Conservation (phyloP, 1,140 invertebrate species). For the Aphis craccivora region DNA sequence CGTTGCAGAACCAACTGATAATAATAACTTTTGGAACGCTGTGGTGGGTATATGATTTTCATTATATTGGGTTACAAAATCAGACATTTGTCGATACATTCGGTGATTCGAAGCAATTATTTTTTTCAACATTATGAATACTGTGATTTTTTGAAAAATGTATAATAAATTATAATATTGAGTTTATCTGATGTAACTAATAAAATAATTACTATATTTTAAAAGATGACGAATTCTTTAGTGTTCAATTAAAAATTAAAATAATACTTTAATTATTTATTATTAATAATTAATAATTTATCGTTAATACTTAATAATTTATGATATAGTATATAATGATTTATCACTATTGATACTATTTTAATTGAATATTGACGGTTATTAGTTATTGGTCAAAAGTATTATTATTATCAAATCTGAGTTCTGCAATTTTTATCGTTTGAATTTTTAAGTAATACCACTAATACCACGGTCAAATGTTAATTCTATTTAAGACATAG, state of each 20-base stretch:
- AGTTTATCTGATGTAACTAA: not conserved
- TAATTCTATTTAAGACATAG: no score
- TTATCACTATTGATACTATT: no score
- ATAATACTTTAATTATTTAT: not conserved
- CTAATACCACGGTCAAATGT: no score
- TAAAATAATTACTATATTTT: not conserved
- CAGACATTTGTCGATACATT: not conserved
- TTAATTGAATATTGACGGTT: no score
- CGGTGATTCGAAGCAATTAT: not conserved
- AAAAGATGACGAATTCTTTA: not conserved
- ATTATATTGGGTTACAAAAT: slow-evolving; percentile 67
- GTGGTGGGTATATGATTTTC: slow-evolving; percentile 76
- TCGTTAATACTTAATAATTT: no score
- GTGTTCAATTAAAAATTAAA: not conserved
- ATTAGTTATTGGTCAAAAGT: no score
- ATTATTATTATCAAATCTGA: no score
- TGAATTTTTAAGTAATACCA: no score
- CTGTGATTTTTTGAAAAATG: not conserved
- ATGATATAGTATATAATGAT: no score
- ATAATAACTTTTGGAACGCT: slow-evolving; percentile 75
- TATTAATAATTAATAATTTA: no score
- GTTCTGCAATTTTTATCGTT: no score
- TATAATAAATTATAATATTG: not conserved
- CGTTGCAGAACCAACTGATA: slow-evolving; percentile 81
- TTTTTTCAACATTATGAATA: slow-evolving; percentile 44